Evolutionary conservation across 2,888 invertebrate genomes (phyloP).

Genomic region (Drosophila melanosoma): DNA sequence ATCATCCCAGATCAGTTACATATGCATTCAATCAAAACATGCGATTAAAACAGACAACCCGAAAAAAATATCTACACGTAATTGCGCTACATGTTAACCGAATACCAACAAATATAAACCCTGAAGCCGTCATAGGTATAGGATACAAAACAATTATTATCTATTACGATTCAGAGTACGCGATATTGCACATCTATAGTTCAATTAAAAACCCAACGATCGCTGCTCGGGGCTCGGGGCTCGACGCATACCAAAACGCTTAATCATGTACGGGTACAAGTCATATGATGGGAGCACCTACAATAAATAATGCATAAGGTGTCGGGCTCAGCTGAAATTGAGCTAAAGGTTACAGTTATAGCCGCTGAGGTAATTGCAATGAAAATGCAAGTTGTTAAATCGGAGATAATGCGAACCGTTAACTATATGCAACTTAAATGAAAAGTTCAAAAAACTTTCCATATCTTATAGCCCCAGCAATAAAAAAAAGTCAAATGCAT

Average conservation of each 20-base stretch:
- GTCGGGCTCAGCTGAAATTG: conserved; percentile 56
- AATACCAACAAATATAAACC: conserved; percentile 24
- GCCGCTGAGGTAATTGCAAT: conserved; percentile 25
- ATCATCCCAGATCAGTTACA: conserved; percentile 21
- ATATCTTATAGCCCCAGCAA: conserved; percentile 43
- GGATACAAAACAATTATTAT: conserved; percentile 37
- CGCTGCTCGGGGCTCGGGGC: conserved; percentile 11
- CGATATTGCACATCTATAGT: conserved; percentile 43
- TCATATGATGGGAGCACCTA: conserved; percentile 43
- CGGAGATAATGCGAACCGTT: background rate
- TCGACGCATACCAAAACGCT: conserved; percentile 36
- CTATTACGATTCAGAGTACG: conserved; percentile 47
- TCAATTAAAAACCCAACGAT: conserved; percentile 6
- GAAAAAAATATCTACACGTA: conserved; percentile 19
- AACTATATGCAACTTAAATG: conserved; percentile 13
- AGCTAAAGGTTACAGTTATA: conserved; percentile 40
- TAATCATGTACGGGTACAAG: conserved; percentile 33
- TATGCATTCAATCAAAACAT: conserved; percentile 7
- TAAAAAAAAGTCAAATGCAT: conserved; percentile 37
- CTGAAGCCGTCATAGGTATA: conserved; percentile 40
- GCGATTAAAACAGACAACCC: conserved; percentile 1
- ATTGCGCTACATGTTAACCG: conserved; percentile 7
- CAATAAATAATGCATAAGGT: conserved; percentile 49
- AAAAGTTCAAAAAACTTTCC: conserved; percentile 69
- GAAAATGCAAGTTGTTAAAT: conserved; percentile 45